A percentile compares a stretch with the other conserved stretches of the same genome.
These are phyloP conservation scores for Falco columbarius DNA, from an alignment of 2,797 vertebrate genomes.

Conservation along the genomic window DNA sequence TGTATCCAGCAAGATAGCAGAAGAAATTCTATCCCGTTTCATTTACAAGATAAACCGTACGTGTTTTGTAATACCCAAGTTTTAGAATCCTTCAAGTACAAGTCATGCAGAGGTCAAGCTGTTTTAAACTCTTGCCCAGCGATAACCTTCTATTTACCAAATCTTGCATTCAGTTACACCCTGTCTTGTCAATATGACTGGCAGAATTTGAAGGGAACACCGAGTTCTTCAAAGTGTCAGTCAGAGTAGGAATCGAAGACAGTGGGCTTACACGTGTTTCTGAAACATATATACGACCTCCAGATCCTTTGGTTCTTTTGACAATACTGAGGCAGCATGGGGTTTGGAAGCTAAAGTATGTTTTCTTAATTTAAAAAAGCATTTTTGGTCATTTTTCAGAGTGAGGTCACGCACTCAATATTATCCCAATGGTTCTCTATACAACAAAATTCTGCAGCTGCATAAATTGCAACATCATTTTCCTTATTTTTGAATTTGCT, in stretches of 20 bases:
- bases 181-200: neutral
- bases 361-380: neutral
- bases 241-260: neutral
- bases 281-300: neutral
- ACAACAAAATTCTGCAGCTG: conserved; percentile 2
- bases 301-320: neutral
- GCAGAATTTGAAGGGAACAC: conserved; percentile 7
- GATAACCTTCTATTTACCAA: neutral
- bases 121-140: neutral
- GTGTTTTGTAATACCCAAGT: neutral
- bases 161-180: neutral
- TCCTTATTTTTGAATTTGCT: conserved; percentile 43
- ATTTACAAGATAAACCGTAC: neutral
- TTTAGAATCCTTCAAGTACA: neutral
- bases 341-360: neutral
- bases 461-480: neutral
- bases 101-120: neutral
- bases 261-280: neutral
- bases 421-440: neutral
- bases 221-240: neutral
- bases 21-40: neutral
- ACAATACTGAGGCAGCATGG: neutral
- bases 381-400: conserved; percentile 18
- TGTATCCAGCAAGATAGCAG: neutral
- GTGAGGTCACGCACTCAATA: neutral